phyloP scores from a whole-genome alignment of 2,888 invertebrate species.

The Dasypolia templi region DNA sequence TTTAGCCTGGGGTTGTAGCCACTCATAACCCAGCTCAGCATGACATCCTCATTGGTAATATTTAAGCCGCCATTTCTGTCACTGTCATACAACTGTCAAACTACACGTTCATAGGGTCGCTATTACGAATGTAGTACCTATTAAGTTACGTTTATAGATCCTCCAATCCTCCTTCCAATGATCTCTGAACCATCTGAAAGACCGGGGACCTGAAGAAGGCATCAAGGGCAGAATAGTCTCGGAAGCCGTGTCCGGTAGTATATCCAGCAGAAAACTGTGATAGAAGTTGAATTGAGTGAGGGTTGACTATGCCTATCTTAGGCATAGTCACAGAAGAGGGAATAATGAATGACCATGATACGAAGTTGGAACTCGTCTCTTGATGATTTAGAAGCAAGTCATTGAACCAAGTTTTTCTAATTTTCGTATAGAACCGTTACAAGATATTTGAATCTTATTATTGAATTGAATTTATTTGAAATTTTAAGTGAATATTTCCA shows the following conservation, averaged over 20 bases:
- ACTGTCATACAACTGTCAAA: background rate
- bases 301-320: background rate
- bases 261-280: background rate
- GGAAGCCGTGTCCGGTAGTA: background rate
- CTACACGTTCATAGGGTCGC: background rate
- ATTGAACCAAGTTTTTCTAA: background rate
- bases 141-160: background rate
- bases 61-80: background rate
- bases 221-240: background rate
- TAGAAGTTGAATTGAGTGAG: background rate
- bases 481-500: conserved; percentile 14
- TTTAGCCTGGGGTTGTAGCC: background rate
- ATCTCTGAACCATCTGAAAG: background rate
- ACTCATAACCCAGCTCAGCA: background rate
- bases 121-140: no score
- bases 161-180: background rate
- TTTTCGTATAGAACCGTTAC: background rate
- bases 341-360: no score
- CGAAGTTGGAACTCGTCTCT: no score
- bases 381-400: background rate
- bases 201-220: background rate
- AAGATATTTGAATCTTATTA: no score
- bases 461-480: no score
- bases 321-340: no score
- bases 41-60: background rate